Percentiles rank a stretch among this genome's conserved stretches.
These are phyloP conservation scores for Diuraphis noxia DNA, from an alignment of 1,140 invertebrate species.

Conservation along the genomic window DNA sequence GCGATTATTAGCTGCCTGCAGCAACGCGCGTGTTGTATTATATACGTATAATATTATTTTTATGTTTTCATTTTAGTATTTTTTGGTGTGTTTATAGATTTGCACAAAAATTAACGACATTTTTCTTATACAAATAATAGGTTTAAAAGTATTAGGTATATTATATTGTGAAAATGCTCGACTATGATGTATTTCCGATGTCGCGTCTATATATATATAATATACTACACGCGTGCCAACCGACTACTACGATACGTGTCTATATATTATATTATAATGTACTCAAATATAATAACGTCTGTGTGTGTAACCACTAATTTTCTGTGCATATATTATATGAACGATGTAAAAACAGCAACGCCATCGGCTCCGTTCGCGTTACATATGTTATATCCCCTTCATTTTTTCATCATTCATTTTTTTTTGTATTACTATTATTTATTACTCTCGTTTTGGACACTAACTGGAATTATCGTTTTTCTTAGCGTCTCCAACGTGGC, in stretches of 20 bases:
- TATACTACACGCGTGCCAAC: not conserved
- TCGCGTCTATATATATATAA: not conserved
- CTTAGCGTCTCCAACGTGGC: not conserved
- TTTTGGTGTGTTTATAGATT: not conserved
- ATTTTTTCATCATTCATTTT: not conserved
- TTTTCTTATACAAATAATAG: not conserved
- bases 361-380: not conserved
- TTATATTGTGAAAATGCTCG: not conserved
- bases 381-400: not conserved
- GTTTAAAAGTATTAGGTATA: not conserved
- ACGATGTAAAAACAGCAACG: not conserved
- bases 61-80: conserved; percentile 40
- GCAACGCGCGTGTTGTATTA: not conserved
- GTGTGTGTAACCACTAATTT: not conserved
- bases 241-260: not conserved
- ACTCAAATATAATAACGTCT: too few species aligned
- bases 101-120: not conserved
- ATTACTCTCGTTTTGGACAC: not conserved
- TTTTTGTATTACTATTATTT: not conserved
- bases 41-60: not conserved
- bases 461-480: not conserved
- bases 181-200: not conserved
- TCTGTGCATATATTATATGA: not conserved
- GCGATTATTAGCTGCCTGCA: not conserved
- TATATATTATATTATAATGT: not conserved